Evolutionary conservation across 92 coral and sea anemone species (phyloP), one percentile per base, ranked within the genome.

Genomic region (Phymanthus crucifer): DNA sequence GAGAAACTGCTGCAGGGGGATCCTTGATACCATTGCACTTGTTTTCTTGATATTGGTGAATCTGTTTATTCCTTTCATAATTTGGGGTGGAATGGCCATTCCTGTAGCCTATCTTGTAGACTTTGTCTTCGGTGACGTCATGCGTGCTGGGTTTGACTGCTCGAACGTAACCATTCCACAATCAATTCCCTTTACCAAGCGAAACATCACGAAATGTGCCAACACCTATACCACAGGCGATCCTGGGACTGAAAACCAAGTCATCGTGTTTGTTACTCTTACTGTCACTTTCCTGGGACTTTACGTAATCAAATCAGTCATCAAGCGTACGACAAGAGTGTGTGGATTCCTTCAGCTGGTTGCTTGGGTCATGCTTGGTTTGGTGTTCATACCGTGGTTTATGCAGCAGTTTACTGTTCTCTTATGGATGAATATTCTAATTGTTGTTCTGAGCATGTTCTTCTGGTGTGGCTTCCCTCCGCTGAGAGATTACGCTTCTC

Each of bases 391-490:
- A 6, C 97, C 97, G 0, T 93, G 97, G 97, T 77, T 93, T 37
- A 57, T 93, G 61, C 91, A 92, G 43, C 97, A 92, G 82, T 90
- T 89, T 56, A 14, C 71, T 19, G 73, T 87, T 13, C 95, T 97
- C 14, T 14, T 68, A 9, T 85, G 92, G 87, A 86, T 89, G 23
- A 88, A 84, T 34, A 74, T 85, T 73, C 69, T 88, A 32, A 84
- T 87, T 24, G 57, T 93, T 23, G 84, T 65, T 69, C 76, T 93
- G 33, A 90, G 94, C 54, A 24, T 90, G 48, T 78, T 92, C 70
- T 93, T 93, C 74, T 93, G 97, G 97, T 86, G 83, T 12, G 97
- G 97, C 26, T 90, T 93, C 48, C 97, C 97, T 1, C 97, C 94
- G 7, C 80, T 93, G 32, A 84, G 97, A 36, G 78, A 24, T 17